Base-by-base conservation (phyloP, 2,888 invertebrate genomes). In the Eupithecia dodoneata region DNA sequence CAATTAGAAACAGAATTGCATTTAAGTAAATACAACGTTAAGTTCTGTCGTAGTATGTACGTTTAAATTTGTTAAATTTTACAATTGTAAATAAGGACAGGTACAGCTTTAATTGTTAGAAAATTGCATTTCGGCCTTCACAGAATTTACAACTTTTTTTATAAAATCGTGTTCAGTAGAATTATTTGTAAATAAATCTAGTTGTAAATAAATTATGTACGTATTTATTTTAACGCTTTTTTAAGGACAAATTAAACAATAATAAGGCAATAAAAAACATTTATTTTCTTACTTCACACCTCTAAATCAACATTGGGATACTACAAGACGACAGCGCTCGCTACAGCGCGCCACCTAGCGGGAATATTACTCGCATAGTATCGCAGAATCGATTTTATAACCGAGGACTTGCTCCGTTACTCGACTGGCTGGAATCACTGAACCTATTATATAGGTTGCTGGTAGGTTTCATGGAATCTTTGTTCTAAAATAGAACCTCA, bases 261-360 rank as follows among this genome's bases (percentile, higher is more conserved):
- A 87, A 81, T 90, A 85, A 91, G 92, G 92, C 93, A 93, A 94
- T 94, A 93, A 91, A 93, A 94, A 94, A 92, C 92, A 88, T 94
- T 93, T 93, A 92, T 85, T 86, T 80, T 84, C 86, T 80, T 85
- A 86, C 88, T 76, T 81, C 75, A 81, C 79, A 79, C 83, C 77
- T 84, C 79, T 73, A 73, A 78, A 81, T 79, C 65, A 82, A 74
- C 79, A 80, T 30, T 82, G 84, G 81, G 72, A 82, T 81, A 59
- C 55, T 59, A 59, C 55, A 6, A n/a, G 3, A 15, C 2, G 30
- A 49, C 7, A 12, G 52, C 86, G 59, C 18, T 59, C n/a, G 59
- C 59, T 59, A 9, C 18, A 3, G 18, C 59, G 47, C 47, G 18
- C n/a, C 52, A n/a, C 52, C 52, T 52, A n/a, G 52, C 52, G 52